Evolutionary conservation across 2,797 vertebrate genomes (phyloP).

Genomic region (Arctocebus calabarensis): DNA sequence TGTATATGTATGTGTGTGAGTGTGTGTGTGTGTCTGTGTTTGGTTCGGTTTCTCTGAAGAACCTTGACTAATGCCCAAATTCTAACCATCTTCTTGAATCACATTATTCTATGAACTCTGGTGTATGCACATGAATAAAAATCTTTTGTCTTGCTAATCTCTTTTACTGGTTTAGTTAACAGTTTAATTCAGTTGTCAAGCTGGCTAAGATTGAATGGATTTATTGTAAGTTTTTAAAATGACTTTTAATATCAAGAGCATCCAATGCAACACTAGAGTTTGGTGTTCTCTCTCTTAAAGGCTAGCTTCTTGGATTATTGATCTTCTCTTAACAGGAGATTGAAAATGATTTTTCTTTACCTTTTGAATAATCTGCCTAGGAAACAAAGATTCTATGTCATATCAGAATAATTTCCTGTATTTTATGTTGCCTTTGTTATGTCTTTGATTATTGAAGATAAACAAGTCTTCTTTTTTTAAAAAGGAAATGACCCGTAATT

Average conservation of each 20-base stretch:
- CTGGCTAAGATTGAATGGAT: not conserved
- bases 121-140: not conserved
- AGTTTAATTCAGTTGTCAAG: not conserved
- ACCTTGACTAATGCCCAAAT: not conserved
- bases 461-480: constrained; percentile 5
- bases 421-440: not conserved
- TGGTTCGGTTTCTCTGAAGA: not conserved
- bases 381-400: not conserved
- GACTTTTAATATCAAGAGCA: not conserved
- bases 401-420: not conserved
- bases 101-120: not conserved
- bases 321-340: not conserved
- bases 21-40: fast-evolving
- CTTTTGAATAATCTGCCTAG: not conserved
- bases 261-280: not conserved
- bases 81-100: not conserved
- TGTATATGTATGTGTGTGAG: not conserved
- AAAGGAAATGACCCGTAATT: not conserved
- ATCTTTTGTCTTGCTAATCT: not conserved
- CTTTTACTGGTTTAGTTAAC: not conserved
- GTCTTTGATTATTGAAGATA: not conserved
- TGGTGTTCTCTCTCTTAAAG: not conserved
- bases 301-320: not conserved
- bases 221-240: constrained; percentile 16
- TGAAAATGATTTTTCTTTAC: not conserved